Percentiles rank a stretch among this genome's conserved stretches.
Evolutionary conservation across 2,797 vertebrate species (phyloP).

Genomic region (Eutrigla gurnardus): DNA sequence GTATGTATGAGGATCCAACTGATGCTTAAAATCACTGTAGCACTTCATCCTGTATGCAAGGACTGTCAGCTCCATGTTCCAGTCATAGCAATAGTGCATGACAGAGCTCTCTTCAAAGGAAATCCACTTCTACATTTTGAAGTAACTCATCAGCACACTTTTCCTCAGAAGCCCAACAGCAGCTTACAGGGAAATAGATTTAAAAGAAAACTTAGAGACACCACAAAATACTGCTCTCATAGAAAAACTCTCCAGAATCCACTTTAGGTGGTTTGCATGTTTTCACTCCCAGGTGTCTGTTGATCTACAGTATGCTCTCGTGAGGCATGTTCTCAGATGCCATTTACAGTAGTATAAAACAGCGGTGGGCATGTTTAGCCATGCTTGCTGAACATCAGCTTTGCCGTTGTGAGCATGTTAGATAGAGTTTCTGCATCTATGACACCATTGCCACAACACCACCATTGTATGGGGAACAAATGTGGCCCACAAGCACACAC

Average conservation of each 20-base stretch:
- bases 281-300: conserved; percentile 4
- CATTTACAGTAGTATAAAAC: not conserved
- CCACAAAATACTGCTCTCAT: conserved; percentile 20
- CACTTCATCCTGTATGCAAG: conserved; percentile 4
- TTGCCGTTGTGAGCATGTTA: not conserved
- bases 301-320: not conserved
- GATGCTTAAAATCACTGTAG: conserved; percentile 3
- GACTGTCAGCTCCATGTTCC: conserved; percentile 29
- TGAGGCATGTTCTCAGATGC: not conserved
- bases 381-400: not conserved
- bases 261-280: conserved; percentile 24
- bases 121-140: conserved; percentile 34
- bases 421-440: not conserved
- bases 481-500: not conserved
- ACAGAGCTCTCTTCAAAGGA: conserved; percentile 44
- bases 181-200: conserved; percentile 33
- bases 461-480: not conserved
- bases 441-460: not conserved
- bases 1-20: conserved; percentile 7
- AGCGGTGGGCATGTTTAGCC: conserved; percentile 5
- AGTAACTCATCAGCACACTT: conserved; percentile 49
- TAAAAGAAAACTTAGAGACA: conserved; percentile 3
- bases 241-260: not conserved
- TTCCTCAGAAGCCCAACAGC: conserved; percentile 18
- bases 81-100: conserved; percentile 19